Evolutionary conservation across 2,797 vertebrate species (phyloP).

Genomic region (Valencia hispanica): DNA sequence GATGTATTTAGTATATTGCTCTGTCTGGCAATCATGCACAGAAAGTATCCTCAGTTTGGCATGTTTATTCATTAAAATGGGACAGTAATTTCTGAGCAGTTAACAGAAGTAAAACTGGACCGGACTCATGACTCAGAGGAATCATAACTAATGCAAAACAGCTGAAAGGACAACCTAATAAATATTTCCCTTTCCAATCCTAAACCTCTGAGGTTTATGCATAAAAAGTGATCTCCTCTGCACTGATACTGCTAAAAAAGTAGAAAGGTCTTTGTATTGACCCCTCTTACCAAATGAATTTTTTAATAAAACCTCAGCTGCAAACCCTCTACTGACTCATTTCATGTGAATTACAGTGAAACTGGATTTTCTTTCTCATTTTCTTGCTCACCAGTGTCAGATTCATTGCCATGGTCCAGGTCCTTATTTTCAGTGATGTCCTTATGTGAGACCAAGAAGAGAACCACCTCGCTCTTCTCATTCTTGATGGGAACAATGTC

Average conservation of each 20-base stretch:
- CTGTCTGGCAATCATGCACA: neutral
- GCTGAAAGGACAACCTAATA: neutral
- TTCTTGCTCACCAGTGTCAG: constrained; percentile 74
- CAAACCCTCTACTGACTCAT: constrained; percentile 17
- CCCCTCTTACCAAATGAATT: neutral
- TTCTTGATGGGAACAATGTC: constrained; percentile 87
- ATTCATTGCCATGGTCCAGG: constrained; percentile 68
- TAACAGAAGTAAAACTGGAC: neutral
- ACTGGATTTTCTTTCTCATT: constrained; percentile 9
- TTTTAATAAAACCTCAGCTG: constrained; percentile 8
- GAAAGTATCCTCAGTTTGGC: neutral
- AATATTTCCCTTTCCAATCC: neutral
- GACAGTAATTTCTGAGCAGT: neutral
- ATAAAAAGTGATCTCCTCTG: neutral
- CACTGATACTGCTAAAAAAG: neutral
- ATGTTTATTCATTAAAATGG: neutral
- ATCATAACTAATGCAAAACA: neutral
- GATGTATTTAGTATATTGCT: neutral
- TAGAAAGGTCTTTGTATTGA: neutral
- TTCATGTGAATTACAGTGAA: constrained; percentile 32
- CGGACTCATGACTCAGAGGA: neutral
- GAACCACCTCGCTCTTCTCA: constrained; percentile 87
- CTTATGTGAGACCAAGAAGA: constrained; percentile 87
- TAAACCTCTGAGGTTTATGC: neutral
- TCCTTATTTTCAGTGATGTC: constrained; percentile 86